A percentile compares a stretch with the other conserved stretches of the same genome.
phyloP scores from a whole-genome alignment of 1,140 invertebrate species.

The Papilio dardanus region DNA sequence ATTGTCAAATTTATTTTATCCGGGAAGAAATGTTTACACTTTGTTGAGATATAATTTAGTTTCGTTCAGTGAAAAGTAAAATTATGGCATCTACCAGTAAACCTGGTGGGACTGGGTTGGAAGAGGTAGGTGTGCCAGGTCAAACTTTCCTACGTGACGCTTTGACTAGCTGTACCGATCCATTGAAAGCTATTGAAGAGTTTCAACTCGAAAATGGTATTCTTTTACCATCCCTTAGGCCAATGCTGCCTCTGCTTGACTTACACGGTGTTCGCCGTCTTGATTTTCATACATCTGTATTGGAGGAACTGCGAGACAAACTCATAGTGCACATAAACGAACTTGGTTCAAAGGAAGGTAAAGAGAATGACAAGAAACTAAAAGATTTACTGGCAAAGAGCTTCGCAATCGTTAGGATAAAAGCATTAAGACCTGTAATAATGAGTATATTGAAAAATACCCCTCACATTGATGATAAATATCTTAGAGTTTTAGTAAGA shows the following conservation, averaged over 20 bases:
- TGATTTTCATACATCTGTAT: slow-evolving; percentile 97
- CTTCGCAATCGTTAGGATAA: slow-evolving; percentile 96
- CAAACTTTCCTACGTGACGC: slow-evolving; percentile 94
- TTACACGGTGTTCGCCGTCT: slow-evolving; percentile 95
- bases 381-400: slow-evolving; percentile 96
- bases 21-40: slow-evolving; percentile 9
- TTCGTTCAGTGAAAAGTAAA: background rate
- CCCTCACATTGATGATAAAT: slow-evolving; percentile 95
- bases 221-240: slow-evolving; percentile 93
- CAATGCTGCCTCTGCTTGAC: slow-evolving; percentile 97
- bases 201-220: slow-evolving; percentile 99
- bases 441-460: slow-evolving; percentile 97
- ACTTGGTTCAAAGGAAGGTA: slow-evolving; percentile 89
- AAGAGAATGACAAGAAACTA: slow-evolving; percentile 92
- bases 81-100: slow-evolving; percentile 75
- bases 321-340: slow-evolving; percentile 94
- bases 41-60: background rate
- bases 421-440: slow-evolving; percentile 96
- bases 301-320: slow-evolving; percentile 96
- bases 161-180: slow-evolving; percentile 97
- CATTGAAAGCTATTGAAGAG: slow-evolving; percentile 97
- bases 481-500: slow-evolving; percentile 91
- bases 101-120: slow-evolving; percentile 85
- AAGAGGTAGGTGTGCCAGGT: slow-evolving; percentile 96
- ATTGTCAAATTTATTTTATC: background rate